phyloP scores from a whole-genome alignment of 2,113 vertebrate genomes.

The Pelusios castaneus region DNA sequence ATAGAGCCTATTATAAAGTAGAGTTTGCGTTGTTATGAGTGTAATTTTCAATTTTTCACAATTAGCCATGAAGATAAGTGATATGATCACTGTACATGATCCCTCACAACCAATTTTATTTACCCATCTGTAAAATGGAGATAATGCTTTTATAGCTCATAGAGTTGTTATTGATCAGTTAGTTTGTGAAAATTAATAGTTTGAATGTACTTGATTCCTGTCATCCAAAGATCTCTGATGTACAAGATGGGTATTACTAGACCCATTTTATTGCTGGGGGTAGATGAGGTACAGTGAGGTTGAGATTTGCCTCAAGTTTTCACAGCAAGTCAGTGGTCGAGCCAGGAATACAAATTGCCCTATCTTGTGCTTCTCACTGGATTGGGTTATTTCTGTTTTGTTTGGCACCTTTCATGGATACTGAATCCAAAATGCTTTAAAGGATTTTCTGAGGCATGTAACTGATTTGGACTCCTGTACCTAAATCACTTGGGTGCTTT shows the following conservation, averaged over 20 bases:
- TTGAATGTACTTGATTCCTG: neutral
- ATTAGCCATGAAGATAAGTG: neutral
- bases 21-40: neutral
- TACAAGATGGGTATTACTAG: neutral
- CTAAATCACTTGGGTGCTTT: neutral
- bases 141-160: constrained; percentile 34
- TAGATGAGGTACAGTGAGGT: neutral
- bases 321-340: neutral
- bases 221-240: neutral
- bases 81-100: neutral
- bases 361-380: neutral
- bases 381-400: neutral
- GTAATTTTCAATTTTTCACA: neutral
- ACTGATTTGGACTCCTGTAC: neutral
- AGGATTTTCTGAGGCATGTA: neutral
- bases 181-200: neutral
- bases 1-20: neutral
- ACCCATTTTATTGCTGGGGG: neutral
- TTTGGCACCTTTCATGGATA: neutral
- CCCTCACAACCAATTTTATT: neutral
- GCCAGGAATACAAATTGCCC: neutral
- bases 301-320: neutral
- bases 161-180: constrained; percentile 46
- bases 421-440: neutral
- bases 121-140: constrained; percentile 9